These are phyloP conservation scores for Linyphia triangularis DNA, from an alignment of 2,888 invertebrate genomes.

Conservation along the genomic window DNA sequence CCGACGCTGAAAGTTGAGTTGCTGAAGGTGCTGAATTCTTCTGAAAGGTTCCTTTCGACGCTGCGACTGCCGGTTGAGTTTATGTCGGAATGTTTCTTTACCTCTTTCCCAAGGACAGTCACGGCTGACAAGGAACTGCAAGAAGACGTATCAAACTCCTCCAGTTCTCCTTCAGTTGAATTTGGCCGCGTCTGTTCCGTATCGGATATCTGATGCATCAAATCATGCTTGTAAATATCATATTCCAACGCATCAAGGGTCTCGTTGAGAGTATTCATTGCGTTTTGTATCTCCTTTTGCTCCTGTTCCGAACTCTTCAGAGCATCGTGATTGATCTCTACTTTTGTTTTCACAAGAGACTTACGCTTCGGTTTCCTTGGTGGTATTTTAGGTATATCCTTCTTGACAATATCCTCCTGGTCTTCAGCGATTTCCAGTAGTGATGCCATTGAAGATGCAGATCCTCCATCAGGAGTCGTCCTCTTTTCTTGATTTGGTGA, in stretches of 20 bases:
- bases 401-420: neutral
- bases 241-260: slow-evolving; percentile 65
- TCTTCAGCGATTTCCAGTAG: slow-evolving; percentile 19
- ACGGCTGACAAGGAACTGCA: slow-evolving; percentile 68
- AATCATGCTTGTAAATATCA: slow-evolving; percentile 68
- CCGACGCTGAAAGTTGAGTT: slow-evolving; percentile 53
- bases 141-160: slow-evolving; percentile 67
- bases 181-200: slow-evolving; percentile 8
- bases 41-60: slow-evolving; percentile 54
- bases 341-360: neutral
- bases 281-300: slow-evolving; percentile 63
- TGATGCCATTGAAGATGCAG: slow-evolving; percentile 57
- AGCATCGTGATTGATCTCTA: slow-evolving; percentile 12
- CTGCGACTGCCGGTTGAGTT: slow-evolving; percentile 45
- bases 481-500: slow-evolving; percentile 31
- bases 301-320: slow-evolving; percentile 55
- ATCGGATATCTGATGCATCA: slow-evolving; percentile 35
- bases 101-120: slow-evolving; percentile 49
- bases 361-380: slow-evolving; percentile 69
- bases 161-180: slow-evolving; percentile 51
- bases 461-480: slow-evolving; percentile 67
- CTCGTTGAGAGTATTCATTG: slow-evolving; percentile 66
- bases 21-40: slow-evolving; percentile 66
- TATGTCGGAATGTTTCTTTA: slow-evolving; percentile 9
- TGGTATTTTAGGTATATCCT: slow-evolving; percentile 46